phyloP scores from a whole-genome alignment of 2,797 vertebrate species.

The Coregonus suidteri region DNA sequence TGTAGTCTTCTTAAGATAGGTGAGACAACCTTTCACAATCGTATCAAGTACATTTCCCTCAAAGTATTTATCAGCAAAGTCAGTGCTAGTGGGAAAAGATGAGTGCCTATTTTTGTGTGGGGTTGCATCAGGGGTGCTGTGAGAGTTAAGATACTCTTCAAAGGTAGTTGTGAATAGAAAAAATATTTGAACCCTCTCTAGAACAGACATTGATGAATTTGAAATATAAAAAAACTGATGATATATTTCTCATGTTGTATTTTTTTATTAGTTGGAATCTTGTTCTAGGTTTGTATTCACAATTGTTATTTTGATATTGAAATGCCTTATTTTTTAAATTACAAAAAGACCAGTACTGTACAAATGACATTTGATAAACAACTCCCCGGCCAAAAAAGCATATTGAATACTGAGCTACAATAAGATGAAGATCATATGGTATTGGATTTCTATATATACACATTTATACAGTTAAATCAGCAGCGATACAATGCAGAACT shows the following conservation, averaged over 20 bases:
- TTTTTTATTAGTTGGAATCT: slow-evolving; percentile 36
- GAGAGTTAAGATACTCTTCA: no score
- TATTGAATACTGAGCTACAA: slow-evolving; percentile 17
- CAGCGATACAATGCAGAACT: slow-evolving; percentile 32
- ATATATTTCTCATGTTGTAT: slow-evolving; percentile 5
- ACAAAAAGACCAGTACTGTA: slow-evolving; percentile 28
- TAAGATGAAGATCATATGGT: slow-evolving; percentile 29
- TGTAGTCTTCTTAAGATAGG: no score
- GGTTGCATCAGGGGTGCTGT: no score
- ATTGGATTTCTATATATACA: slow-evolving; percentile 19
- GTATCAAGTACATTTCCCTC: no score
- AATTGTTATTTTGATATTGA: neutral
- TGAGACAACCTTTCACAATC: no score
- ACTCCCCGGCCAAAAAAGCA: slow-evolving; percentile 15
- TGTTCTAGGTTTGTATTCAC: slow-evolving; percentile 13
- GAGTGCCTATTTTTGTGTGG: no score
- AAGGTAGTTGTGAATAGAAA: no score
- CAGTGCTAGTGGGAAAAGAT: no score
- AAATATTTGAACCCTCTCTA: neutral
- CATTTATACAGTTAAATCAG: slow-evolving; percentile 27
- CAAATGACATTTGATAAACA: slow-evolving; percentile 39
- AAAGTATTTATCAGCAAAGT: no score
- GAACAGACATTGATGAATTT: neutral
- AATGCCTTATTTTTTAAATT: slow-evolving; percentile 8
- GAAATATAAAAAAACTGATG: neutral